phyloP scores from a whole-genome alignment of 92 coral and sea anemone genomes.

The Epizoanthus fatuus region DNA sequence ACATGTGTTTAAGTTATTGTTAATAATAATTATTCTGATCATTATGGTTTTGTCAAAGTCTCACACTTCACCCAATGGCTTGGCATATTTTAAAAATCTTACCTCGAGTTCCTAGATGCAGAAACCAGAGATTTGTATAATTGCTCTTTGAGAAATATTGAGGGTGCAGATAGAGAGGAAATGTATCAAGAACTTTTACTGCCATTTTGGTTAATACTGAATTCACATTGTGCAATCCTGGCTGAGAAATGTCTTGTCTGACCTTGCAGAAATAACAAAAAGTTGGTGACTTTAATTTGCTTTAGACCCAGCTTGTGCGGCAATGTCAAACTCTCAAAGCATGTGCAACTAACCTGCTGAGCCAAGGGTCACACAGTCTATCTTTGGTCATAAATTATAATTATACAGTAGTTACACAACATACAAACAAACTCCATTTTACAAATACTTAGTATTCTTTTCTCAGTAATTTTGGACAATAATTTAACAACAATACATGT shows the following conservation, averaged over 20 bases:
- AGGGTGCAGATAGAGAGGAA: neutral
- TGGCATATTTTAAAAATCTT: neutral
- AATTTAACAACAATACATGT: neutral
- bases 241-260: neutral
- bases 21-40: neutral
- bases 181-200: neutral
- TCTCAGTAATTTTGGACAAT: neutral
- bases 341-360: slow-evolving; percentile 23
- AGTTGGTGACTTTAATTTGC: neutral
- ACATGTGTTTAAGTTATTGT: no score
- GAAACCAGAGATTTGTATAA: slow-evolving; percentile 10
- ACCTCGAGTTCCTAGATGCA: neutral
- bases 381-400: neutral
- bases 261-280: neutral
- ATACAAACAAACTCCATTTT: slow-evolving; percentile 34
- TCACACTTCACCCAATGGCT: neutral
- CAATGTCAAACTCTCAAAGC: slow-evolving; percentile 37
- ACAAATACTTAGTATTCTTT: slow-evolving; percentile 42
- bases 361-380: slow-evolving; percentile 7
- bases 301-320: slow-evolving; percentile 28
- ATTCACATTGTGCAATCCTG: neutral
- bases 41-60: neutral
- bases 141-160: slow-evolving; percentile 6
- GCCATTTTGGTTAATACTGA: slow-evolving; percentile 8
- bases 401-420: slow-evolving; percentile 12